phyloP scores from a whole-genome alignment of 2,797 vertebrate species.

The Monodelphis domestica region DNA sequence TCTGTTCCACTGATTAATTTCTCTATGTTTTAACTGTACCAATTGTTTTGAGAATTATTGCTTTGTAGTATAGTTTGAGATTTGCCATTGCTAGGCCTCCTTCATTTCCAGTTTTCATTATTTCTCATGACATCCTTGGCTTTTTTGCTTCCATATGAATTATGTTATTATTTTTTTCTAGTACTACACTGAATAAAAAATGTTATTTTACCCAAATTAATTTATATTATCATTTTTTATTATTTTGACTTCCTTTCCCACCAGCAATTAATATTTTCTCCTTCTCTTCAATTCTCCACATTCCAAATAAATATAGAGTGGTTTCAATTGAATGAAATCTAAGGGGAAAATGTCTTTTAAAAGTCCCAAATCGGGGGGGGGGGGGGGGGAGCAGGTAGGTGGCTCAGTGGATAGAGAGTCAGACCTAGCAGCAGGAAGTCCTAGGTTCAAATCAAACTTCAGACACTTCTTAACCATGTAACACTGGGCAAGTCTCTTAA shows the following conservation, averaged over 20 bases:
- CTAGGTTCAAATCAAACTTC: too few species aligned
- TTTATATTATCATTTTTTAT: background rate
- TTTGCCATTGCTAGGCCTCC: background rate
- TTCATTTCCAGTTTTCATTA: background rate
- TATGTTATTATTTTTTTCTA: background rate
- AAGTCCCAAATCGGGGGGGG: background rate
- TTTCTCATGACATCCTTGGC: background rate
- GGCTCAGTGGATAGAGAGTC: too few species aligned
- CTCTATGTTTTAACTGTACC: background rate
- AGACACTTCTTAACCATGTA: too few species aligned
- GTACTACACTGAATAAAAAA: background rate
- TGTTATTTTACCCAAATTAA: background rate
- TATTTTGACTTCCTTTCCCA: background rate
- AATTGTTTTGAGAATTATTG: background rate
- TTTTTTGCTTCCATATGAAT: background rate
- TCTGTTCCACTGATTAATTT: background rate
- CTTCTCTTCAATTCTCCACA: background rate
- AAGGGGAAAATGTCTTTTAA: background rate
- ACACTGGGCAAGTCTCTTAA: too few species aligned
- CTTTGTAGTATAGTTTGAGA: background rate
- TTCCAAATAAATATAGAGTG: background rate
- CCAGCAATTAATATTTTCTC: background rate
- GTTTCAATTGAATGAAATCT: background rate
- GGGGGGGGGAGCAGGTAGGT: too few species aligned
- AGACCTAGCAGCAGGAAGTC: too few species aligned